Base-by-base conservation (phyloP, 2,888 invertebrate species). In the Mechanitis mazaeus region DNA sequence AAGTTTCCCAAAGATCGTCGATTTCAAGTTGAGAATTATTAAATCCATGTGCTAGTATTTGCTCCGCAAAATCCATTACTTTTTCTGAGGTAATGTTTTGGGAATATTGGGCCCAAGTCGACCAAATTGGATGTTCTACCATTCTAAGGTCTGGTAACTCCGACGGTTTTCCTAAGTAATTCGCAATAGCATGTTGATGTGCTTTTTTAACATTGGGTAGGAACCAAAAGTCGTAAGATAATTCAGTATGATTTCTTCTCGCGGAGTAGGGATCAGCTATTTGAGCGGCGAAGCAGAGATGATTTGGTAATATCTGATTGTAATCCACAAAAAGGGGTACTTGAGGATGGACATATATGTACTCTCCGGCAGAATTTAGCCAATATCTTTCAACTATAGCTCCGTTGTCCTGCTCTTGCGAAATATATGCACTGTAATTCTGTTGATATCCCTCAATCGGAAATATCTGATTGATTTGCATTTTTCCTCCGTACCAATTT, bases 1-100 rank as follows among this genome's bases (percentile, higher is more conserved):
- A 95, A 0, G 91, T 91, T 78, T 97, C 96, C 96, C 97, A 97
- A 20, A 93, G 91, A 76, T 97, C 97, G 74, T 97, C 97, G 55
- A 98, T 95, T 87, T 97, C 97, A 50, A 95, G 79, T 75, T 96
- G 95, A 56, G 95, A 94, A 71, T 93, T 92, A 2, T 91, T 88
- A 71, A 95, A 96, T 0, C 92, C 93, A 60, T 94, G 75, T 0
- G 85, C 77, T 2, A 87, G 72, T 58, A 97, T 95, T 66, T 93
- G 91, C 6, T 92, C 72, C 0, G 94, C 95, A 72, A 94, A 96
- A 0, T 92, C 83, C 1, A 92, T 71, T 0, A 96, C 90, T 3
- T 92, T 87, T 0, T 71, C 68, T 42, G 95, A 93, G 66, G 92
- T 91, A 0, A 97, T 93, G 12, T 89, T 77, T 54, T 83, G 80